Evolutionary conservation across 2,113 vertebrate genomes (phyloP), one percentile per base, ranked within the genome.

Genomic region (Tetrao urogallus): DNA sequence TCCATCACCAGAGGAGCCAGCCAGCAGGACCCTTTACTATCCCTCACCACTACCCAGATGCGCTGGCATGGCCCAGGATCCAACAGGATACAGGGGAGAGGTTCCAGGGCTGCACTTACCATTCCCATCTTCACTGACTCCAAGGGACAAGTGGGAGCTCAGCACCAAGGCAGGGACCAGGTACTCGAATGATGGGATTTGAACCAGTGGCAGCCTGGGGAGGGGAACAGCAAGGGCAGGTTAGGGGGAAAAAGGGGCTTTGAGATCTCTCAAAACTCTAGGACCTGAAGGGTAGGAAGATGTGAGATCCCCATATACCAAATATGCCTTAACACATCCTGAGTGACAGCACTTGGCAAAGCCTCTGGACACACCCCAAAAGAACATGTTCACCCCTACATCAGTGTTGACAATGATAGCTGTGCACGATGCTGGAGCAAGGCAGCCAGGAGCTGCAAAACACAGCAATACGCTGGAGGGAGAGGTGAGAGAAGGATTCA

Each of bases 121-220:
- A 1, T 98, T 98, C 77, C 89, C 88, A 65, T 94, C 91, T 13
- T 18, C 86, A 72, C 75, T 92, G 70, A 61, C 83, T 42, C n/a
- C 1, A 1, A 67, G 50, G 32, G 95, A 90, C 50, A 83, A 78
- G 76, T 97, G 97, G 66, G 95, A 98, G 85, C 92, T 97, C 88
- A 99, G 93, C 86, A 98, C 94, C 83, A 98, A 75, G 63, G 98
- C 98, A 70, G 98, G 98, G 69, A 98, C 93, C 82, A 99, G 96
- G 91, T 98, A 98, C 88, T 99, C 98, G 5, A 99, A 97, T 28
- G 98, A 98, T 16, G 98, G 98, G 76, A 98, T 98, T 79, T 99
- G 98, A 79, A 98, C 86, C 88, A 99, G 94, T 0, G 98, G 98
- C 73, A 99, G 81, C 94, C 98, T 99, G 93, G 71, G 86, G 79